Base-by-base conservation (phyloP, 2,888 invertebrate genomes). In the Syrphus vitripennis region DNA sequence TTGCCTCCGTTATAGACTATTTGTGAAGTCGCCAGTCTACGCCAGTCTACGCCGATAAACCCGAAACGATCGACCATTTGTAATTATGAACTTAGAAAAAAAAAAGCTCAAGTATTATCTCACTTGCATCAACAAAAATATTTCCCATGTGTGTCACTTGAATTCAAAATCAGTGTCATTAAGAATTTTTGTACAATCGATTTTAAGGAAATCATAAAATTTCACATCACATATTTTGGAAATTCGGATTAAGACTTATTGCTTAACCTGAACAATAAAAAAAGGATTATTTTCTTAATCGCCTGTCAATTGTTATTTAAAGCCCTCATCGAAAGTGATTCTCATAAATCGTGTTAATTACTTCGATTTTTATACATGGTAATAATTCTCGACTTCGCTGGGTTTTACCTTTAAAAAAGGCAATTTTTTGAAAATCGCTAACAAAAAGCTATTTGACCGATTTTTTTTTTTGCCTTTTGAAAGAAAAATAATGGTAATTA, bases 151-250 rank as follows among this genome's bases (percentile, higher is more conserved):
- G n/a, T n/a, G n/a, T n/a, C n/a, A n/a, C n/a, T n/a, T n/a, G n/a
- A n/a, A n/a, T n/a, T n/a, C n/a, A n/a, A n/a, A n/a, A 78, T 86
- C n/a, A 86, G 63, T 70, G 77, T 86, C 86, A 74, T 57, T 34
- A 7, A 14, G 26, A 19, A 7, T 61, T 61, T 72, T 4, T 31
- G n/a, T 31, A 37, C 55, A 59, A 26, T n/a, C 14, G 4, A 59
- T 26, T 50, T 55, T 4, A 48, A 14, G 31, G 16, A 57, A 76
- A 76, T 65, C 55, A 75, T n/a, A 14, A 67, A 40, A 31, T 48
- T 55, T 21, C 61, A 57, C 59, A 71, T 71, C 83, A 63, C 55
- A 82, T 42, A 40, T 34, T 14, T 24, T 24, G 29, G 12, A 9
- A 65, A 45, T 40, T 29, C 16, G 53, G 59, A 71, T 72, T 72